Evolutionary conservation across 2,797 vertebrate species (phyloP), one percentile per base, ranked within the genome.

Genomic region (Pampus argenteus): DNA sequence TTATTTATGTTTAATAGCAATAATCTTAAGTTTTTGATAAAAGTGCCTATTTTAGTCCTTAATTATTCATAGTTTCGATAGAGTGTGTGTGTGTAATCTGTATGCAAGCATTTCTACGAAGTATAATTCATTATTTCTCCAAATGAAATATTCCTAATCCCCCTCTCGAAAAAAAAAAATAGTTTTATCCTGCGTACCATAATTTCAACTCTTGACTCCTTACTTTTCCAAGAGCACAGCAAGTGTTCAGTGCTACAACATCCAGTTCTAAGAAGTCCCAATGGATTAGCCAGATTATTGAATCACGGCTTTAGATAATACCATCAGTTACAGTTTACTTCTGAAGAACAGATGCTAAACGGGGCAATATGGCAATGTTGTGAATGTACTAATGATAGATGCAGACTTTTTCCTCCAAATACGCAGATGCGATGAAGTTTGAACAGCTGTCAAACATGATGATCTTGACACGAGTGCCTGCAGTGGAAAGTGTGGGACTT

Each of bases 271-370:
- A 91, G 86, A 91, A 89, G 89, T 89, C 90, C 91, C 89, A 71
- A 64, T 66, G 91, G 92, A 93, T 93, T 92, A 93, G 78, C 87
- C 82, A 92, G 90, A 92, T 93, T 93, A 93, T 93, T 93, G 90
- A 92, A 93, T 93, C 91, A 92, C 61, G 71, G 89, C 91, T 93
- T 93, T 91, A 91, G 91, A 92, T 93, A 93, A 93, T 91, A 81
- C 91, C 90, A 92, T 92, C 92, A 88, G 92, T 92, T 92, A 92
- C 92, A 93, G 85, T 92, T 91, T 88, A 87, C 88, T 92, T 90
- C 84, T 76, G 85, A 8, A 92, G 90, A 89, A 89, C 90, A 91
- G 90, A 92, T 92, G 91, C 84, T 89, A 75, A 85, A 85, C 75
- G 66, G 82, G 78, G 75, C 82, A 88, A 91, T 88, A 82, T 89